Evolutionary conservation across 2,797 vertebrate species (phyloP), one percentile per base, ranked within the genome.

Genomic region (Chelonia mydas): DNA sequence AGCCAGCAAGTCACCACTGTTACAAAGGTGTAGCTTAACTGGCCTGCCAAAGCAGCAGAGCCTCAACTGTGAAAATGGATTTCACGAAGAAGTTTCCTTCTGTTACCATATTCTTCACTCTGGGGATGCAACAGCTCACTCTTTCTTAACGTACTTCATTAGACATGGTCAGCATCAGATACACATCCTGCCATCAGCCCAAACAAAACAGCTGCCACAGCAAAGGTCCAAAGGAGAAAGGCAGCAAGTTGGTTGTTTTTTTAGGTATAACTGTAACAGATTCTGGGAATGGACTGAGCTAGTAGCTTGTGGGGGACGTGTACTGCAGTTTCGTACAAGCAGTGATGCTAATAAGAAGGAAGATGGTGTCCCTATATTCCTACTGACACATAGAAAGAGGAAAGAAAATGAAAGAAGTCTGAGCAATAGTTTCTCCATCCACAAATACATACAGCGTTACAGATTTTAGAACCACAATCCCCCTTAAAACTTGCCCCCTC

Each of bases 1-100:
- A 92, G 25, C 7, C 2, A 2, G 21, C 21, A 76, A 45, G 37
- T 41, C 0, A 0, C 49, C 86, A 59, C 59, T 47, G 3, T 9
- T 77, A 15, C 11, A 2, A 83, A 85, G 23, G 23, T 3, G 45
- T 45, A 76, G 92, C 65, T 27, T 93, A 81, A 92, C 2, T 16
- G 51, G 0, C 5, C 68, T 79, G 1, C 0, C 65, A 72, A 3
- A 94, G 53, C 77, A 88, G 61, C n/a, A 94, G 82, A 74, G 84
- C 84, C 80, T 33, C 81, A 72, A 51, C 15, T 90, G 47, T 19
- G 50, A 80, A 55, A 53, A 53, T 0, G 53, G 81, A 49, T 53
- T 0, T 47, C n/a, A 54, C 25, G 16, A 88, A 78, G 5, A 68
- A 6, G 74, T 51, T 49, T 47, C 21, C 87, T 84, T 80, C 55